Evolutionary conservation across 2,888 invertebrate species (phyloP).

Genomic region (Mycogona germanica): DNA sequence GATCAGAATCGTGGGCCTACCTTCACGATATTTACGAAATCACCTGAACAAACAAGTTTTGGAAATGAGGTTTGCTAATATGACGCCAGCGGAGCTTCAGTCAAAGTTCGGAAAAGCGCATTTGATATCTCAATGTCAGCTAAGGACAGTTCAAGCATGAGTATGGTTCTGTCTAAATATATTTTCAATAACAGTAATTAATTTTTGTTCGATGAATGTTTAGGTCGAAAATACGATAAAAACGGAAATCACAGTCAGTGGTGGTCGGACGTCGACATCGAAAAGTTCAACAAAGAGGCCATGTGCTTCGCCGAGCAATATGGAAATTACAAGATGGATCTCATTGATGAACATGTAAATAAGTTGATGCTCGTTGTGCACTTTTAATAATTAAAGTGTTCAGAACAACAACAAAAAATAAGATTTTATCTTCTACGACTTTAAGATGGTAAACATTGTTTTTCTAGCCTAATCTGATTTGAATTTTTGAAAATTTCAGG

Average conservation of each 20-base stretch:
- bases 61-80: too few relatives aligned
- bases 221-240: constrained; percentile 31
- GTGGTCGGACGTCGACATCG: constrained; percentile 31
- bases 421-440: too few relatives aligned
- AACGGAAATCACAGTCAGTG: constrained; percentile 31
- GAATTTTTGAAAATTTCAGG: constrained; percentile 24
- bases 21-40: too few relatives aligned
- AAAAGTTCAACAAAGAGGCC: constrained; percentile 29
- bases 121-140: too few relatives aligned
- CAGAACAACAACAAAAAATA: neutral
- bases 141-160: too few relatives aligned
- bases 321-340: constrained; percentile 29
- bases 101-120: too few relatives aligned
- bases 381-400: neutral
- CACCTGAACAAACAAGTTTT: too few relatives aligned
- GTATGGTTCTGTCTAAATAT: too few relatives aligned
- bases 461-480: neutral
- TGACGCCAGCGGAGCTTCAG: too few relatives aligned
- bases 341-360: constrained; percentile 28
- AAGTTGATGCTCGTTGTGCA: neutral
- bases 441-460: neutral
- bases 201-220: constrained; percentile 9
- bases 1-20: too few relatives aligned
- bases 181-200: neutral
- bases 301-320: constrained; percentile 32